phyloP scores from a whole-genome alignment of 53 echinoderm and acorn worm species.

The Crossaster papposus region DNA sequence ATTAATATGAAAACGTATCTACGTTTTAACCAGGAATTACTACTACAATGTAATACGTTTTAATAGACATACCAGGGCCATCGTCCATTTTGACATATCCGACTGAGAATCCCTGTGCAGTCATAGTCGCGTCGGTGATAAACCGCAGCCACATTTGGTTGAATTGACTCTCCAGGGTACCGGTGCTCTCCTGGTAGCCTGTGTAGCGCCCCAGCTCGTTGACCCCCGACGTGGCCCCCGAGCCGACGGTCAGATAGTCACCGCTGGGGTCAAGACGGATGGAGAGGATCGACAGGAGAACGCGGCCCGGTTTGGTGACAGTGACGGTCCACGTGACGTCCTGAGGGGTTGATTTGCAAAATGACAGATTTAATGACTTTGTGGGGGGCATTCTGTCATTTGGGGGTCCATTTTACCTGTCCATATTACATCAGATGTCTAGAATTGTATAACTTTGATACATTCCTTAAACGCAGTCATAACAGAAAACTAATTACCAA shows the following conservation, averaged over 20 bases:
- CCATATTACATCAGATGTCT: too few relatives aligned
- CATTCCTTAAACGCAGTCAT: too few relatives aligned
- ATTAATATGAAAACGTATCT: too few relatives aligned
- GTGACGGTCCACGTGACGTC: constrained; percentile 72
- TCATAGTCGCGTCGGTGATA: constrained; percentile 68
- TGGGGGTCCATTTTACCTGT: too few relatives aligned
- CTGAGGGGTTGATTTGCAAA: constrained; percentile 4
- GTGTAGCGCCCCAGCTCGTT: constrained; percentile 53
- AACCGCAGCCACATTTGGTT: constrained; percentile 80
- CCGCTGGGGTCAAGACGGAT: constrained; percentile 37
- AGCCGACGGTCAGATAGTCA: constrained; percentile 60
- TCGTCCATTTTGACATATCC: constrained; percentile 23
- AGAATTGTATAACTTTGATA: too few relatives aligned
- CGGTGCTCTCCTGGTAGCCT: constrained; percentile 14
- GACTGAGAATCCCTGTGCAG: constrained; percentile 65
- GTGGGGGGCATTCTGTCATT: too few relatives aligned
- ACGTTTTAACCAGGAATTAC: too few relatives aligned
- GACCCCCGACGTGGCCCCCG: constrained; percentile 27
- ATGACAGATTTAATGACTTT: too few relatives aligned
- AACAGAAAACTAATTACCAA: too few relatives aligned
- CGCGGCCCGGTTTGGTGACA: constrained; percentile 59
- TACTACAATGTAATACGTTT: not conserved
- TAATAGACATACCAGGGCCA: constrained; percentile 31
- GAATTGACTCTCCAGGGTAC: constrained; percentile 34
- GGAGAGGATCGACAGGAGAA: constrained; percentile 32